Conservation (phyloP, 2,888 invertebrate genomes). For the Meiosimyza decipiens region DNA sequence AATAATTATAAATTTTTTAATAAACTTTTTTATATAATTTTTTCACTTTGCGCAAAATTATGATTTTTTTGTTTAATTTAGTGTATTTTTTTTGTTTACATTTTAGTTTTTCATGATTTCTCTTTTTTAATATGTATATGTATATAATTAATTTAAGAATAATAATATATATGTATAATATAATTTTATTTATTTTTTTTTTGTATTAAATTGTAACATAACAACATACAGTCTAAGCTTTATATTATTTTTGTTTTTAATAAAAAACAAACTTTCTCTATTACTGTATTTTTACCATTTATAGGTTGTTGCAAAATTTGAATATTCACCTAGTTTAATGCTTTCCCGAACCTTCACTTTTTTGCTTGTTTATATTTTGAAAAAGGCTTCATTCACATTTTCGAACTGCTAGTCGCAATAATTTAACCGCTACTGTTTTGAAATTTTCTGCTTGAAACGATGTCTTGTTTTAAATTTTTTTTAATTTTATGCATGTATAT, state of each 20-base stretch:
- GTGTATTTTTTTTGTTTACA: conserved; percentile 10
- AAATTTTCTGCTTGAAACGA: conserved; percentile 25
- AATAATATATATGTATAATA: conserved; percentile 18
- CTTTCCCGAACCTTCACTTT: conserved; percentile 13
- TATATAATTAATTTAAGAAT: conserved; percentile 14
- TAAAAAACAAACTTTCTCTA: conserved; percentile 27
- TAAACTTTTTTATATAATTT: neutral
- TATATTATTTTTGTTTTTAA: conserved; percentile 29
- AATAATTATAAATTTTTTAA: conserved; percentile 29
- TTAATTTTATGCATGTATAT: conserved; percentile 13
- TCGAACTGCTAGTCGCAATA: conserved; percentile 3
- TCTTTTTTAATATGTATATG: conserved; percentile 25
- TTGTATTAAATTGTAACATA: conserved; percentile 31
- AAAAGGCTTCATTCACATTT: conserved; percentile 18
- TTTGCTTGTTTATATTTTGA: conserved; percentile 40
- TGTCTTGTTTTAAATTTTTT: conserved; percentile 13
- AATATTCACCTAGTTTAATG: conserved; percentile 4
- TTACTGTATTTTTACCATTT: conserved; percentile 36
- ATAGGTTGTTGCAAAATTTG: conserved; percentile 23
- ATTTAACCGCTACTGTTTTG: conserved; percentile 30
- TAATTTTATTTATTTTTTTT: conserved; percentile 3
- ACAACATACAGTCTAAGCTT: conserved; percentile 38
- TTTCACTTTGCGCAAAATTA: conserved; percentile 36
- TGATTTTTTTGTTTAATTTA: conserved; percentile 36
- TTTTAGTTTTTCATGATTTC: conserved; percentile 25